A percentile compares a stretch with the other conserved stretches of the same genome.
phyloP scores from a whole-genome alignment of 2,113 vertebrate genomes.

The mouse (Mus musculus) region GRCm39 chr15:26543001-26543500 shows the following conservation, averaged over 20 bases:
- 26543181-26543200: slow-evolving; percentile 98
- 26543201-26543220: slow-evolving; percentile 96
- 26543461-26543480: slow-evolving; percentile 97
- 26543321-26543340: slow-evolving; percentile 97
- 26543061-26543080: slow-evolving; percentile 72
- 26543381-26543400: slow-evolving; percentile 95
- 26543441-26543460: slow-evolving; percentile 97
- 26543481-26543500: slow-evolving; percentile 96
- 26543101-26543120: slow-evolving; percentile 67
- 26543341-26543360: slow-evolving; percentile 95
- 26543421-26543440: slow-evolving; percentile 96
- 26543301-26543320: slow-evolving; percentile 94
- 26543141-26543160: background rate
- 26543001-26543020: slow-evolving; percentile 32
- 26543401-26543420: slow-evolving; percentile 97
- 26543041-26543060: slow-evolving; percentile 75
- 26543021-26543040: slow-evolving; percentile 37
- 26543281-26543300: slow-evolving; percentile 97
- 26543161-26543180: slow-evolving; percentile 93
- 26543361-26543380: slow-evolving; percentile 96
- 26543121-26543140: slow-evolving; percentile 70
- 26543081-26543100: slow-evolving; percentile 69
- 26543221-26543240: slow-evolving; percentile 94
- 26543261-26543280: slow-evolving; percentile 98
- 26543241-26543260: slow-evolving; percentile 97